Evolutionary conservation across 1,140 invertebrate genomes (phyloP).

Genomic region (Eueides isabella): DNA sequence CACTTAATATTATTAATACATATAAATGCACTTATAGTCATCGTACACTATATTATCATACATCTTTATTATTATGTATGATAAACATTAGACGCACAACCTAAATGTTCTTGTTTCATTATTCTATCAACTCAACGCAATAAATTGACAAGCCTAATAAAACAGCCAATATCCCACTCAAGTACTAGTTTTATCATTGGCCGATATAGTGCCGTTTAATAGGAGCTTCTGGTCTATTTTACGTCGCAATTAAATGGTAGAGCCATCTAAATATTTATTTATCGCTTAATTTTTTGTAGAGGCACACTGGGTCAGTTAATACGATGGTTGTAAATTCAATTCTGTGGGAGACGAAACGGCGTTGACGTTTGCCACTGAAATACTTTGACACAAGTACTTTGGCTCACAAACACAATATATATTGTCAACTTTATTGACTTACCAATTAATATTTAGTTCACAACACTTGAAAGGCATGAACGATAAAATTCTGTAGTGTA

Average conservation of each 20-base stretch:
- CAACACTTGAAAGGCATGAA: too few species aligned
- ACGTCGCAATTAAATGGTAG: conserved; percentile 24
- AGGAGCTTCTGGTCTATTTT: conserved; percentile 19
- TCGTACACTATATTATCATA: too few species aligned
- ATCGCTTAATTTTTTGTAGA: neutral
- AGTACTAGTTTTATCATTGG: conserved; percentile 25
- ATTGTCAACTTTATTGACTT: too few species aligned
- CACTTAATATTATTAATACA: neutral
- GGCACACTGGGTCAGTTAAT: neutral
- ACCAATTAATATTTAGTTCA: too few species aligned
- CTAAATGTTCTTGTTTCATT: neutral
- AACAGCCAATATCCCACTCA: conserved; percentile 19
- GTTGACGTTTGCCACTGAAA: too few species aligned
- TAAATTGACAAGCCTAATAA: conserved; percentile 19
- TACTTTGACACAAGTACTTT: too few species aligned
- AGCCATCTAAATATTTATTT: conserved; percentile 26
- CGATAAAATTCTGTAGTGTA: too few species aligned
- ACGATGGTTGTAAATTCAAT: neutral
- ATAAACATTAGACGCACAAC: neutral
- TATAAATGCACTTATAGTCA: too few species aligned
- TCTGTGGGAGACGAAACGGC: too few species aligned
- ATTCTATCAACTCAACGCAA: conserved; percentile 6
- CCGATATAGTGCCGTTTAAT: conserved; percentile 26
- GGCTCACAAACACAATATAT: too few species aligned
- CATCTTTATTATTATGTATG: neutral